These are phyloP conservation scores for Xylocampa areola DNA, from an alignment of 2,888 invertebrate species.

Conservation along the genomic window DNA sequence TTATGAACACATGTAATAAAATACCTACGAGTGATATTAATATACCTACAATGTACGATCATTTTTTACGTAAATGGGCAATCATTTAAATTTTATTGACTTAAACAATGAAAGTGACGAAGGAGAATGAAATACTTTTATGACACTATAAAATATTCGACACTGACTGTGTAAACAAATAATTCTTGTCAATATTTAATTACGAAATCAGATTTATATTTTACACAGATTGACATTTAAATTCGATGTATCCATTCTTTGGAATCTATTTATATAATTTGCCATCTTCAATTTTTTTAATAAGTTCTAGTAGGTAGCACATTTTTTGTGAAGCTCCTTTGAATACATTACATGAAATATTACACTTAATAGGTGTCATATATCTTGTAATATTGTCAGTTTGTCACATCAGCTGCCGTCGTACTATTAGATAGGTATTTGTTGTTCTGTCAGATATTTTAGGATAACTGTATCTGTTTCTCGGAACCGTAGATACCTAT, in stretches of 20 bases:
- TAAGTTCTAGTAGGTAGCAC: slow-evolving; percentile 37
- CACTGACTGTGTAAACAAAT: slow-evolving; percentile 39
- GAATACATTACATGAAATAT: slow-evolving; percentile 46
- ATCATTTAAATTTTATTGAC: slow-evolving; percentile 51
- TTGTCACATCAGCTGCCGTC: slow-evolving; percentile 41
- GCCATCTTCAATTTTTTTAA: slow-evolving; percentile 12
- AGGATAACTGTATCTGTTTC: slow-evolving; percentile 74
- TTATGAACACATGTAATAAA: slow-evolving; percentile 27
- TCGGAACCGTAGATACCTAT: slow-evolving; percentile 75
- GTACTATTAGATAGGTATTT: slow-evolving; percentile 53
- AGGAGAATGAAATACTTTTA: slow-evolving; percentile 46
- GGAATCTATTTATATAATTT: slow-evolving; percentile 23
- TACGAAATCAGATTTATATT: slow-evolving; percentile 24
- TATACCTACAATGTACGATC: slow-evolving; percentile 15
- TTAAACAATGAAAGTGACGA: slow-evolving; percentile 46
- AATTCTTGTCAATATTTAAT: slow-evolving; percentile 26
- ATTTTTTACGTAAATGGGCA: slow-evolving; percentile 32
- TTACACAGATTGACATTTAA: slow-evolving; percentile 9
- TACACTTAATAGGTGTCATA: slow-evolving; percentile 51
- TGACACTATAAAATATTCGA: slow-evolving; percentile 43
- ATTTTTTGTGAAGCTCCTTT: slow-evolving; percentile 41
- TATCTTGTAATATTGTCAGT: slow-evolving; percentile 51
- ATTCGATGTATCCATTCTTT: slow-evolving; percentile 22
- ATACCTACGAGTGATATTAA: slow-evolving; percentile 33
- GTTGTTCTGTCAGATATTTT: slow-evolving; percentile 56